phyloP scores from a whole-genome alignment of 2,797 vertebrate genomes.

The Muraenolepis orangiensis region DNA sequence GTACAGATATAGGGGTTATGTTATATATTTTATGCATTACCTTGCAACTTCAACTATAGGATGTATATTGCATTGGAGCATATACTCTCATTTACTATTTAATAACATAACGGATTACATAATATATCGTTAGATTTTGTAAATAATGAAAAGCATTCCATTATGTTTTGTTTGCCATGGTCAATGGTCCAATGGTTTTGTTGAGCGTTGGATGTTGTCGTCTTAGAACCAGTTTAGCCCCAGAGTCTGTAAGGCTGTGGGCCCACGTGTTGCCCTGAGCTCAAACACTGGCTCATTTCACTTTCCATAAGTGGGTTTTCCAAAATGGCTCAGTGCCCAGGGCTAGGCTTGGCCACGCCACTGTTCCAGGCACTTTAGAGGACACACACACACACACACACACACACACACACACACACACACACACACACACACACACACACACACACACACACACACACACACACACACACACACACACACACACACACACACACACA shows the following conservation, averaged over 20 bases:
- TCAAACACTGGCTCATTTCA: conserved; percentile 5
- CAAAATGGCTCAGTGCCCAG: conserved; percentile 37
- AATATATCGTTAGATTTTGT: neutral
- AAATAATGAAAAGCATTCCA: neutral
- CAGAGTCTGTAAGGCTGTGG: neutral
- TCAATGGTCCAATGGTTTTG: neutral
- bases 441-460: conserved; percentile 1
- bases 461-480: conserved; percentile 10
- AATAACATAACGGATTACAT: too few relatives aligned
- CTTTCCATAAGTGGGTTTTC: conserved; percentile 29
- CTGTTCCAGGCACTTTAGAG: conserved; percentile 27
- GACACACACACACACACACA: neutral
- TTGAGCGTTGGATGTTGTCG: neutral
- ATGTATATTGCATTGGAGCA: too few relatives aligned
- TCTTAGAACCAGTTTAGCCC: neutral
- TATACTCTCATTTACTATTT: too few relatives aligned
- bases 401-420: neutral
- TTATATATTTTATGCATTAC: too few relatives aligned
- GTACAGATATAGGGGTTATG: too few relatives aligned
- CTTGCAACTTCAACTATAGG: too few relatives aligned
- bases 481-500: conserved; percentile 19
- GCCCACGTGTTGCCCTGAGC: neutral
- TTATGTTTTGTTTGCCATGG: neutral
- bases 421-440: conserved; percentile 12
- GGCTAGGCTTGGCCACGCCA: conserved; percentile 40